Evolutionary conservation across 2,113 vertebrate species (phyloP).

Genomic region (Phrynosoma blainvillii): DNA sequence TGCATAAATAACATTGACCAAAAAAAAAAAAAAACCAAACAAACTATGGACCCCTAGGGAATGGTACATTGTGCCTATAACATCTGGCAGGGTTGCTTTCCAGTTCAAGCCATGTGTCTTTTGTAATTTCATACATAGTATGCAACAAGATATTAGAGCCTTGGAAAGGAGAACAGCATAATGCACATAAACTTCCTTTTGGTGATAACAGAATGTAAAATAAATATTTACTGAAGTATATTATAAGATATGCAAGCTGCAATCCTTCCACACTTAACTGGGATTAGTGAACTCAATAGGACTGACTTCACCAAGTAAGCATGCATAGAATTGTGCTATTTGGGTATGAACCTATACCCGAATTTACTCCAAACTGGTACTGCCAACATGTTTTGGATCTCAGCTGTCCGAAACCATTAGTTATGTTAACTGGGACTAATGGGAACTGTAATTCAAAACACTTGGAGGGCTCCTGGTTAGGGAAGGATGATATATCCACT

Average conservation of each 20-base stretch:
- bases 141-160: background rate
- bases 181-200: background rate
- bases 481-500: no score
- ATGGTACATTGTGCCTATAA: background rate
- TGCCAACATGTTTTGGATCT: background rate
- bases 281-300: background rate
- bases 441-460: background rate
- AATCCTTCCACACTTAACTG: background rate
- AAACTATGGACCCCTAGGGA: background rate
- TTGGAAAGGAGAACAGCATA: background rate
- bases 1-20: background rate
- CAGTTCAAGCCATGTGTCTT: conserved; percentile 8
- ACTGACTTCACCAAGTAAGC: no score
- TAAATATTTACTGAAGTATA: background rate
- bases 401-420: no score
- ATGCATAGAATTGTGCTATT: no score
- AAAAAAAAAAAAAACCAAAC: background rate
- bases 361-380: background rate
- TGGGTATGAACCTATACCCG: no score
- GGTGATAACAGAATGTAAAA: background rate
- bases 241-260: background rate
- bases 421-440: background rate
- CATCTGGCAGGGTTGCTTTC: background rate
- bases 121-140: background rate
- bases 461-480: background rate